A percentile compares a stretch with the other conserved stretches of the same genome.
These are phyloP conservation scores for Xylota segnis DNA, from an alignment of 2,888 invertebrate species.

Conservation along the genomic window DNA sequence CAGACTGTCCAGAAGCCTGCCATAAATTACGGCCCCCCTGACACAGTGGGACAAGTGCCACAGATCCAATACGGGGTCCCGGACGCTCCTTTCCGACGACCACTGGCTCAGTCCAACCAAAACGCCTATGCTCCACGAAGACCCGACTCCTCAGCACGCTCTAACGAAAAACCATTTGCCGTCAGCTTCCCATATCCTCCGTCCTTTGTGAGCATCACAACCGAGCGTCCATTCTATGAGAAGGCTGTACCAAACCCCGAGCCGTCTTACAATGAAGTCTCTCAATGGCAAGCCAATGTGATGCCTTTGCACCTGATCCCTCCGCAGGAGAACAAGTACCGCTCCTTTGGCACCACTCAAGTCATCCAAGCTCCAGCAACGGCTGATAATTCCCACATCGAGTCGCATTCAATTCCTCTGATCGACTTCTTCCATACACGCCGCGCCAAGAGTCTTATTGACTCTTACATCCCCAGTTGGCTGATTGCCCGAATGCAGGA, in stretches of 20 bases:
- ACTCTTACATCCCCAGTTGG: constrained; percentile 87
- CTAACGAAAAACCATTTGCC: constrained; percentile 68
- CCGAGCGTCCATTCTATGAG: constrained; percentile 45
- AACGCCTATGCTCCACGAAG: constrained; percentile 80
- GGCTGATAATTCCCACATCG: background rate
- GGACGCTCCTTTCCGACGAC: constrained; percentile 62
- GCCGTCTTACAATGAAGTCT: constrained; percentile 34
- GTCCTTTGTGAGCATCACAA: constrained; percentile 82
- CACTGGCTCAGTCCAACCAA: constrained; percentile 81
- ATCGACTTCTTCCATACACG: constrained; percentile 81
- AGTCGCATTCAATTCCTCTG: constrained; percentile 78
- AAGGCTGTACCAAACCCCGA: constrained; percentile 22
- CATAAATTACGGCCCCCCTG: constrained; percentile 70
- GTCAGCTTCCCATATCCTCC: constrained; percentile 81
- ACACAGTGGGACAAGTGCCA: constrained; percentile 44
- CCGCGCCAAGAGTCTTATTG: constrained; percentile 85
- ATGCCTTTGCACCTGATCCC: constrained; percentile 49
- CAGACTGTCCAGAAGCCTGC: constrained; percentile 49
- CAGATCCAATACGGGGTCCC: constrained; percentile 51
- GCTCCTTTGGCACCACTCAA: constrained; percentile 40
- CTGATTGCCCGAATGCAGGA: constrained; percentile 81
- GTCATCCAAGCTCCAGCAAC: background rate
- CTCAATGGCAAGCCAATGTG: constrained; percentile 54
- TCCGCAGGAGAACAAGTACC: constrained; percentile 43
- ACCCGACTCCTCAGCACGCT: constrained; percentile 46